Evolutionary conservation across 2,888 invertebrate species (phyloP), one percentile per base, ranked within the genome.

Genomic region (Lepeophtheirus nordmannii): DNA sequence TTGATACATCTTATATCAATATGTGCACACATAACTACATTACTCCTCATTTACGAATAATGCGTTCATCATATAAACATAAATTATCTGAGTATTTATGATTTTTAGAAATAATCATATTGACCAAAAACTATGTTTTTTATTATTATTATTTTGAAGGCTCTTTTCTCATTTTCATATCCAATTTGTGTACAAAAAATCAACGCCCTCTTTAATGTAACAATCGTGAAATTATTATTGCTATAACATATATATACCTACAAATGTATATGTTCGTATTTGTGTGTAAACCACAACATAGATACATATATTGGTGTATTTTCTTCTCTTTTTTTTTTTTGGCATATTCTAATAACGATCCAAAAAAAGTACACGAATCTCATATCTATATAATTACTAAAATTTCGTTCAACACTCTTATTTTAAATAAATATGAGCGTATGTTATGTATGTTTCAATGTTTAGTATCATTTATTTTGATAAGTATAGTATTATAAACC

Each of bases 161-260:
- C 53, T 46, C 53, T 17, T 46, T 46, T 46, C 53, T 46, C 53
- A 46, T 46, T 46, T 46, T 46, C 53, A 46, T 46, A 46, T 46
- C 53, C 53, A 46, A 46, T 46, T 46, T 46, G 53, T 46, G 8
- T 46, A 17, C 17, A 46, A 46, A 46, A 46, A 46, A 14, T 17
- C 53, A 14, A 46, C 53, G 53, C 53, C 53, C 53, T 46, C 53
- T 46, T 46, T 46, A 30, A 46, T 46, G 53, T 46, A 46, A 46
- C 53, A 46, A 46, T 46, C 53, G 53, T 46, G 53, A 46, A 46
- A 46, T 46, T 14, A 46, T 46, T 46, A 46, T 46, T 46, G 53
- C 53, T 17, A 14, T 46, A 46, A 11, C 11, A 10, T 41, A 11
- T 10, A 10, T 41, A 14, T 10, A 41, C 14, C 41, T n/a, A 46